Evolutionary conservation across 92 coral and sea anemone genomes (phyloP), one percentile per base, ranked within the genome.

Genomic region (Micromussa lordhowensis): DNA sequence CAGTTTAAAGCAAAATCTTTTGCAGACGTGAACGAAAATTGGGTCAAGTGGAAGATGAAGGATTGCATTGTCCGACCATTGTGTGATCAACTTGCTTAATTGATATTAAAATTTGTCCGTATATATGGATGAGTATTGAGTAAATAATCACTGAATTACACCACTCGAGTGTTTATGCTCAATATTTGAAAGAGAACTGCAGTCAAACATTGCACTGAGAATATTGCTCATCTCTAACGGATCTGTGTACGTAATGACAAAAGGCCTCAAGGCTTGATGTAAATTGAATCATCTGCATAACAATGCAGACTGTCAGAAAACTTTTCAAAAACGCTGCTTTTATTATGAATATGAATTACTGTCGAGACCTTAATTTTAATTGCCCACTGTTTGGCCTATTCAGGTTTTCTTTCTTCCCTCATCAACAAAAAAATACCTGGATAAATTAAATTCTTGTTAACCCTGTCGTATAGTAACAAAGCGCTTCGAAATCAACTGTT

Each of bases 201-300:
- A 12, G 10, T 44, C 57, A 64, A 49, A 64, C 64, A 15, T 64
- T 35, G 76, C 24, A 17, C 13, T 9, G 51, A 9, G 72, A 77
- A 77, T 77, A 36, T 61, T 58, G 48, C 64, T 66, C 26, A 19
- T 13, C 82, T 82, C 29, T 86, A 77, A 77, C 83, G 63, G 74
- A 84, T 29, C 66, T 75, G 75, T 75, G 44, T 77, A 75, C 44
- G 75, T 28, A 77, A 53, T 82, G 82, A 70, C 90, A 87, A 87
- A 87, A 85, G 83, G 93, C 80, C 93, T 79, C 68, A 44, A 68
- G 91, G 94, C 83, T 82, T 82, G 71, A 77, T 66, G 80, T 85
- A 77, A 91, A 88, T 87, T 82, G 87, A 72, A 13, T 87, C 53
- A 93, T 93, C 92, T 93, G 69, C 96, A 93, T 93, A 85, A 93